Percentiles rank a stretch among this genome's conserved stretches.
phyloP scores from a whole-genome alignment of 92 coral and sea anemone genomes.

The Umimayanthus kanabou region DNA sequence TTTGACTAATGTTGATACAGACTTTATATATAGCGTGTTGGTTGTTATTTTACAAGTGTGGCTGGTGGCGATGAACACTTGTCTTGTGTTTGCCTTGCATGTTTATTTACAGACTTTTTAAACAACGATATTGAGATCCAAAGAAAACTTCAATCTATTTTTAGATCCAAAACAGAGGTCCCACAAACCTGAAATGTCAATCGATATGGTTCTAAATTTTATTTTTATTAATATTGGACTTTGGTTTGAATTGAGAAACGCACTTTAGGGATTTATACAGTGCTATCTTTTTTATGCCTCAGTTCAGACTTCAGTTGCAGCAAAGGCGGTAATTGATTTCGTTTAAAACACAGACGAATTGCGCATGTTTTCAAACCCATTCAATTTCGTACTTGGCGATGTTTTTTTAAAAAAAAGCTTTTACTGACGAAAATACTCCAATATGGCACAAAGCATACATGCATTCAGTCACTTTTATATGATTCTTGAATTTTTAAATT shows the following conservation, averaged over 20 bases:
- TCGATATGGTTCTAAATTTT: no score
- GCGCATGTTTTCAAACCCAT: background rate
- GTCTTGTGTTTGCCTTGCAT: background rate
- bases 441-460: background rate
- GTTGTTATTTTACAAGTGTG: background rate
- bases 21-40: background rate
- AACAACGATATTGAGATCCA: no score
- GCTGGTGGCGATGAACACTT: background rate
- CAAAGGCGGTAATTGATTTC: background rate
- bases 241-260: background rate
- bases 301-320: background rate
- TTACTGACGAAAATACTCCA: background rate
- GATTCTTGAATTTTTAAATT: no score
- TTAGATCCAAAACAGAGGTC: background rate
- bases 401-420: no score
- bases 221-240: background rate
- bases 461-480: no score
- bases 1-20: background rate
- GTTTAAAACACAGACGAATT: background rate
- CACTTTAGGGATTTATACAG: background rate
- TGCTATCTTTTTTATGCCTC: background rate
- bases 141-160: no score
- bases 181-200: background rate
- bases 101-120: background rate
- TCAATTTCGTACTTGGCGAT: background rate